Evolutionary conservation across 1,140 invertebrate species (phyloP).

Genomic region (Drosophila persimilis): DNA sequence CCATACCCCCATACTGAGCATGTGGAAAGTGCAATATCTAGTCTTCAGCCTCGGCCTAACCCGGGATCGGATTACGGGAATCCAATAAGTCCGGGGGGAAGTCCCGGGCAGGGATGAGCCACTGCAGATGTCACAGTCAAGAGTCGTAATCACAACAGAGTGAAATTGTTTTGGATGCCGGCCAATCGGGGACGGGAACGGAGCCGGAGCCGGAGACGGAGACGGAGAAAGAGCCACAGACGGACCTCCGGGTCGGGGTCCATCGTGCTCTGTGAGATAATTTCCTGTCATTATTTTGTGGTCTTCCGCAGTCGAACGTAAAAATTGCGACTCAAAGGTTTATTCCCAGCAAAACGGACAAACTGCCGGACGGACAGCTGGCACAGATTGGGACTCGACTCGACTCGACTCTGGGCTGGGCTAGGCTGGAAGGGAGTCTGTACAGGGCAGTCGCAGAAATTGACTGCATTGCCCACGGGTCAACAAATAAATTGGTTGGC

Average conservation of each 20-base stretch:
- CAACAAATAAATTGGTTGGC: slow-evolving; percentile 79
- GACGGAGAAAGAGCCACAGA: too few species aligned
- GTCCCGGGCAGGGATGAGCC: background rate
- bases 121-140: slow-evolving; percentile 45
- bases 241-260: slow-evolving; percentile 8
- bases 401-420: too few species aligned
- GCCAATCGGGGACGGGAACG: slow-evolving; percentile 30
- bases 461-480: slow-evolving; percentile 81
- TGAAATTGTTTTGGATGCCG: slow-evolving; percentile 77
- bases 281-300: slow-evolving; percentile 82
- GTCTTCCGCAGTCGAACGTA: slow-evolving; percentile 79
- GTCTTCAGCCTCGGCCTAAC: slow-evolving; percentile 16
- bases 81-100: slow-evolving; percentile 25
- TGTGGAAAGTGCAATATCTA: background rate
- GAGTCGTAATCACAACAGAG: slow-evolving; percentile 62
- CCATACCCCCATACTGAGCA: too few species aligned
- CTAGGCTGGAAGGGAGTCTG: background rate
- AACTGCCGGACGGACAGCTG: slow-evolving; percentile 17
- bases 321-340: slow-evolving; percentile 80
- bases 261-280: slow-evolving; percentile 70
- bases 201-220: slow-evolving; percentile 7
- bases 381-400: slow-evolving; percentile 52
- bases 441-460: slow-evolving; percentile 64
- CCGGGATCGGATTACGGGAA: slow-evolving; percentile 32
- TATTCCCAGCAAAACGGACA: slow-evolving; percentile 53